A percentile compares a stretch with the other conserved stretches of the same genome.
Evolutionary conservation across 2,888 invertebrate species (phyloP).

Genomic region (Pseudanteris insignis): DNA sequence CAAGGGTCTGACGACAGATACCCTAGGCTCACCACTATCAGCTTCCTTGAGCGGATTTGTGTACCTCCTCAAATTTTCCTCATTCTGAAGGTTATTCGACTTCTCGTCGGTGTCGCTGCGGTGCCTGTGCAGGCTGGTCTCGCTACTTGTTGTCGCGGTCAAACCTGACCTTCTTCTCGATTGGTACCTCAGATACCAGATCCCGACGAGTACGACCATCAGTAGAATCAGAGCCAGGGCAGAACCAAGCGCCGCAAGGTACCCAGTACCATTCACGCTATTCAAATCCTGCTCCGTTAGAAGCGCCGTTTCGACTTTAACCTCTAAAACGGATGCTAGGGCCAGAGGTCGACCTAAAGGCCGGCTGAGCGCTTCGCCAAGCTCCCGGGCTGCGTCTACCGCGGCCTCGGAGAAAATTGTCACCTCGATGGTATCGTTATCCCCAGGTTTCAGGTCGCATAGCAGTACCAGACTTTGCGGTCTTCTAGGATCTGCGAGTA

Average conservation of each 20-base stretch:
- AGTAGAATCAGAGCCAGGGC: conserved; percentile 57
- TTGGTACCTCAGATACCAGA: conserved; percentile 56
- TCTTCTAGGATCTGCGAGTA: conserved; percentile 72
- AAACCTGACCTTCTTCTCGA: conserved; percentile 54
- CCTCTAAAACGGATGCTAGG: conserved; percentile 79
- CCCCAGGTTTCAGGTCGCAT: conserved; percentile 83
- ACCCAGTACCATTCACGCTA: conserved; percentile 50
- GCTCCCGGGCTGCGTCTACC: conserved; percentile 79
- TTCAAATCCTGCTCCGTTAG: conserved; percentile 63
- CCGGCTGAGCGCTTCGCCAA: conserved; percentile 78
- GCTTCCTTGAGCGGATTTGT: conserved; percentile 81
- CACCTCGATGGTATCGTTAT: conserved; percentile 85
- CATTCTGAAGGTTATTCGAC: conserved; percentile 90
- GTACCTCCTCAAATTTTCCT: conserved; percentile 86
- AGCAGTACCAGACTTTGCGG: conserved; percentile 78
- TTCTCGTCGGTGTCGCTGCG: conserved; percentile 81
- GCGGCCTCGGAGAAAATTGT: conserved; percentile 86
- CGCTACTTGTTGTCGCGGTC: conserved; percentile 63
- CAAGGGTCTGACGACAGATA: conserved; percentile 67
- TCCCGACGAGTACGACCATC: conserved; percentile 56
- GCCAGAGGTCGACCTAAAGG: conserved; percentile 71
- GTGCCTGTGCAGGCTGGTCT: conserved; percentile 67
- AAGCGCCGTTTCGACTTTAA: conserved; percentile 79
- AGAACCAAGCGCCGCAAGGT: conserved; percentile 60
- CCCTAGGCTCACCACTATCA: conserved; percentile 69